These are phyloP conservation scores for Apis dorsata DNA, from an alignment of 1,140 invertebrate genomes.

Conservation along the genomic window DNA sequence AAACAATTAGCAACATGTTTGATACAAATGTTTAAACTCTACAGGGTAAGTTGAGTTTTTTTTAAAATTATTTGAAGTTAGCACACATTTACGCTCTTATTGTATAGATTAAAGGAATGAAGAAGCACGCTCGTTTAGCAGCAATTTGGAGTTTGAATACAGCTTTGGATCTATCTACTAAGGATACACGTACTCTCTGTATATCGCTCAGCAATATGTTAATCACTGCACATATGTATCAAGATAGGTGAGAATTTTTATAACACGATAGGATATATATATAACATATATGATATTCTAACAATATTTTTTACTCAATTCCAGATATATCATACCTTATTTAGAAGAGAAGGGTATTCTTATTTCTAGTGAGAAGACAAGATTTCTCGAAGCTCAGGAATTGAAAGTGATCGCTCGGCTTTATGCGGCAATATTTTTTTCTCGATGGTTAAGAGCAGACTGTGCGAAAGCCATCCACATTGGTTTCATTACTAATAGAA, in stretches of 20 bases:
- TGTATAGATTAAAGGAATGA: slow-evolving; percentile 70
- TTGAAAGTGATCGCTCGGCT: slow-evolving; percentile 76
- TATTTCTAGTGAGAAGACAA: slow-evolving; percentile 71
- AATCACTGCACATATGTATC: slow-evolving; percentile 65
- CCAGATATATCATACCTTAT: slow-evolving; percentile 59
- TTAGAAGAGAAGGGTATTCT: slow-evolving; percentile 69
- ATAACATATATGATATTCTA: background rate
- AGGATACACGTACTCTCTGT: slow-evolving; percentile 80
- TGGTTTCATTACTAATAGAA: slow-evolving; percentile 74
- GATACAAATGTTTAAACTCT: slow-evolving; percentile 76
- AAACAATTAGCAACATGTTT: slow-evolving; percentile 80
- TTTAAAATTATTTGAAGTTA: background rate
- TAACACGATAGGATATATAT: background rate
- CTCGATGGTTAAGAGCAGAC: slow-evolving; percentile 76
- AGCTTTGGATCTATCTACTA: slow-evolving; percentile 75
- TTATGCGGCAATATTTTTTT: slow-evolving; percentile 78
- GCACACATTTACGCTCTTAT: background rate
- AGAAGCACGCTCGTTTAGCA: slow-evolving; percentile 79
- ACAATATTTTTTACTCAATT: too few species aligned
- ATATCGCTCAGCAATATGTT: slow-evolving; percentile 81
- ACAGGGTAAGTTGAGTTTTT: slow-evolving; percentile 66
- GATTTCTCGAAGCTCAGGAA: slow-evolving; percentile 76
- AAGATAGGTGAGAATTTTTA: slow-evolving; percentile 44
- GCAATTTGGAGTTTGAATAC: slow-evolving; percentile 81
- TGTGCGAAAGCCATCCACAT: slow-evolving; percentile 72